Base-by-base conservation (phyloP, 35 echinoderm and acorn worm species). In the Holothuria glaberrima region DNA sequence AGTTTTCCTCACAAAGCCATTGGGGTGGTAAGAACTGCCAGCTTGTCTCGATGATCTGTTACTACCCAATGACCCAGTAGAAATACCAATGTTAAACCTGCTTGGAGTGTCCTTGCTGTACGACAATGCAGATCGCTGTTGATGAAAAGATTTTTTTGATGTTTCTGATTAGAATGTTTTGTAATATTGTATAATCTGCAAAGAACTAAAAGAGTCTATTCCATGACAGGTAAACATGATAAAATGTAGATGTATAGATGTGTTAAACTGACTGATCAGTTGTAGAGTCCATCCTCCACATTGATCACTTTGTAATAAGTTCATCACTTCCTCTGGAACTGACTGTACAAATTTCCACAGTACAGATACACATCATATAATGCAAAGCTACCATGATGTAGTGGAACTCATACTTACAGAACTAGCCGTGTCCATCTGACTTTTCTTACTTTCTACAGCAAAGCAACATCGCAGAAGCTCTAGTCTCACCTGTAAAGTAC, bases 51-150 rank as follows among this genome's bases (percentile, higher is more conserved):
- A 95, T 17, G 80, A 83, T 19, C 83, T 69, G 88, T 89, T 97
- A 74, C 83, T 91, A 50, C 91, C 94, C 50, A 94, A 60, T 12
- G 97, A 99, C 5, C 81, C 91, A 30, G 97, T 99, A 16, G 97
- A 99, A 33, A 94, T 99, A 50, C 97, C 97, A 30, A 99, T 89
- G 83, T 99, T 94, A 68, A 87, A 94, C 63, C 90, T 88, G 66
- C 74, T 90, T 3, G 91, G 97, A 1, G 91, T 97, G 22, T 83
- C 88, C 61, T 99, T 94, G 75, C 88, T 94, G 86, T 99, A 99
- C 2, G 97, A 92, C 45, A 98, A 86, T 29, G 93, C 93, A 52
- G 96, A 98, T 20, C 96, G 90, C 91, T 94, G 80, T 64, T 24
- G 56, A 41, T 29, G 29, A 35, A 88, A 22, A 54, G 50, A 54